These are phyloP conservation scores for Drosophila takahashii DNA, from an alignment of 1,140 invertebrate genomes.

Conservation along the genomic window DNA sequence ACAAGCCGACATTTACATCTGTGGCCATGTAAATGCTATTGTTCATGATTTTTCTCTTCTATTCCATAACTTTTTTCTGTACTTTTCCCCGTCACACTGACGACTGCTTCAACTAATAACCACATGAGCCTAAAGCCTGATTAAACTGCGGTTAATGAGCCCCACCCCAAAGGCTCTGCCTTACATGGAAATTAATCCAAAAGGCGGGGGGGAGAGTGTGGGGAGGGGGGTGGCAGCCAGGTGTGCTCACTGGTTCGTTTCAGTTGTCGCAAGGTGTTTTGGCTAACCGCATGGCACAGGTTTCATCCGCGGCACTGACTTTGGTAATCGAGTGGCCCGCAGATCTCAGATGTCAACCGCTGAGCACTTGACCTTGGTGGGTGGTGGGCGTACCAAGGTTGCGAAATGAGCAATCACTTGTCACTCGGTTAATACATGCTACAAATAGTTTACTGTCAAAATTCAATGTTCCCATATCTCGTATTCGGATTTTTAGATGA, in stretches of 20 bases:
- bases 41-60: background rate
- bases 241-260: constrained; percentile 45
- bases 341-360: constrained; percentile 34
- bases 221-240: background rate
- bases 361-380: constrained; percentile 35
- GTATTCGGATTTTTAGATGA: constrained; percentile 18
- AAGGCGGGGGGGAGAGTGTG: background rate
- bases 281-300: constrained; percentile 40
- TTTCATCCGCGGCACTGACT: constrained; percentile 43
- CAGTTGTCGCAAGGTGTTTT: constrained; percentile 56
- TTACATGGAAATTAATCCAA: constrained; percentile 30
- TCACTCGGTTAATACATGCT: constrained; percentile 2
- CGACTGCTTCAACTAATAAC: constrained; percentile 76
- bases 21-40: constrained; percentile 7
- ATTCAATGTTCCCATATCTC: constrained; percentile 30
- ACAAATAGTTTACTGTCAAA: constrained; percentile 40
- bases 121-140: constrained; percentile 70
- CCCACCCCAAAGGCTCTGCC: constrained; percentile 15
- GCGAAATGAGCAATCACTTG: constrained; percentile 3
- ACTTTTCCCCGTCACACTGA: constrained; percentile 39
- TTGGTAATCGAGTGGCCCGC: constrained; percentile 52
- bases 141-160: constrained; percentile 82
- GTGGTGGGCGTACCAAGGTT: constrained; percentile 11
- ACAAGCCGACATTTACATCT: constrained; percentile 34
- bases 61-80: constrained; percentile 13